Evolutionary conservation across 2,113 vertebrate genomes (phyloP).

Genomic region (Eonycteris spelaea): DNA sequence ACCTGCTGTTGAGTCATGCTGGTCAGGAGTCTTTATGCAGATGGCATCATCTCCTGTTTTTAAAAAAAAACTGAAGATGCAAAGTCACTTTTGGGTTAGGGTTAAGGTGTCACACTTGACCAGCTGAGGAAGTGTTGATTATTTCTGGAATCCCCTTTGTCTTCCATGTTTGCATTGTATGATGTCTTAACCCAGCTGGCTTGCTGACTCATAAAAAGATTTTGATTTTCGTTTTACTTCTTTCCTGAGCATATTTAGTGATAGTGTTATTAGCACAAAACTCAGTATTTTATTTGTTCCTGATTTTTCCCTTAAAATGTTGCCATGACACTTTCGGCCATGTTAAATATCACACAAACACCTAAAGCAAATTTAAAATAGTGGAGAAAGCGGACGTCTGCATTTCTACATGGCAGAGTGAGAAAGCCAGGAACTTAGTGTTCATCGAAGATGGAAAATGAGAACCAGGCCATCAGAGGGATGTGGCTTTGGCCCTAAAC

Average conservation of each 20-base stretch:
- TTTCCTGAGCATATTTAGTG: constrained; percentile 23
- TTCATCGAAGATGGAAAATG: constrained; percentile 13
- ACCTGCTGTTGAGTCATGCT: constrained; percentile 54
- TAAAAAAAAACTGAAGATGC: constrained; percentile 3
- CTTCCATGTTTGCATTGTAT: neutral
- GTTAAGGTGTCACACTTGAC: neutral
- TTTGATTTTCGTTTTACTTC: constrained; percentile 9
- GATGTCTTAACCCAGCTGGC: neutral
- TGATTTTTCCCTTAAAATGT: neutral
- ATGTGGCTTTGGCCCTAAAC: neutral
- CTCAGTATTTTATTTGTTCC: constrained; percentile 23
- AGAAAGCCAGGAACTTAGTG: neutral
- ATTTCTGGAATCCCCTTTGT: neutral
- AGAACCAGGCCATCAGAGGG: neutral
- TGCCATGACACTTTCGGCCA: neutral
- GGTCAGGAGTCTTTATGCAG: constrained; percentile 13
- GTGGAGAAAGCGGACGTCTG: neutral
- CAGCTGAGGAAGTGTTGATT: neutral
- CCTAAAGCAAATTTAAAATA: neutral
- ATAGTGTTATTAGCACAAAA: neutral
- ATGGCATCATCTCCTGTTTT: constrained; percentile 18
- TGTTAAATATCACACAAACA: neutral
- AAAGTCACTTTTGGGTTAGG: neutral
- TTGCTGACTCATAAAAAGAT: constrained; percentile 24
- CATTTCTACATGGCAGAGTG: neutral